phyloP scores from a whole-genome alignment of 2,888 invertebrate genomes.

The Lithodes maja region DNA sequence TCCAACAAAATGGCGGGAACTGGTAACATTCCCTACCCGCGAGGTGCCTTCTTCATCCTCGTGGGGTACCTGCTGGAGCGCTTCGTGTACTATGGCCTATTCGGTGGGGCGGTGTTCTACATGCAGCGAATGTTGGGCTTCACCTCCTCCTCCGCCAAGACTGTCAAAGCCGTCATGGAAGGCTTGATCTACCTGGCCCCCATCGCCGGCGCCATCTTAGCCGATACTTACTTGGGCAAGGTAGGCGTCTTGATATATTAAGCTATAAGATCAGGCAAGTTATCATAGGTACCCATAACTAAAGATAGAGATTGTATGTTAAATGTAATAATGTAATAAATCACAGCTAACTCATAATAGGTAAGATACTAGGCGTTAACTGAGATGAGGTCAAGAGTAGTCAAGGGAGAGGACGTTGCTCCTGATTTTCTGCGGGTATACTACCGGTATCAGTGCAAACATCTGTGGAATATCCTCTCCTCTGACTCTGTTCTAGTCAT shows the following conservation, averaged over 20 bases:
- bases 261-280: neutral
- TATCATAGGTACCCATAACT: neutral
- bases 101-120: constrained; percentile 64
- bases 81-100: constrained; percentile 59
- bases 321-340: neutral
- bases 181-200: constrained; percentile 62
- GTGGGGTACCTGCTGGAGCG: constrained; percentile 62
- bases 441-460: too few relatives aligned
- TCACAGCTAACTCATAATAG: too few relatives aligned
- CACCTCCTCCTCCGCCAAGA: constrained; percentile 39
- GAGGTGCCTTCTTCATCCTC: constrained; percentile 24
- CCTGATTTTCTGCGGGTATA: too few relatives aligned
- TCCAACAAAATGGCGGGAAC: neutral
- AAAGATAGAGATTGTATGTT: neutral
- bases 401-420: too few relatives aligned
- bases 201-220: constrained; percentile 60
- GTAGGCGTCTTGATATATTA: constrained; percentile 19
- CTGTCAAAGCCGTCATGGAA: constrained; percentile 59
- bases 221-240: constrained; percentile 59
- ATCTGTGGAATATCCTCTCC: too few relatives aligned
- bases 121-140: constrained; percentile 63
- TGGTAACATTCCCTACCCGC: neutral
- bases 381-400: too few relatives aligned
- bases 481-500: too few relatives aligned
- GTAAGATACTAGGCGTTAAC: too few relatives aligned